Percentiles rank a stretch among this genome's conserved stretches.
Evolutionary conservation across 1,140 invertebrate genomes (phyloP).

Genomic region (Dufourea novaeangliae): DNA sequence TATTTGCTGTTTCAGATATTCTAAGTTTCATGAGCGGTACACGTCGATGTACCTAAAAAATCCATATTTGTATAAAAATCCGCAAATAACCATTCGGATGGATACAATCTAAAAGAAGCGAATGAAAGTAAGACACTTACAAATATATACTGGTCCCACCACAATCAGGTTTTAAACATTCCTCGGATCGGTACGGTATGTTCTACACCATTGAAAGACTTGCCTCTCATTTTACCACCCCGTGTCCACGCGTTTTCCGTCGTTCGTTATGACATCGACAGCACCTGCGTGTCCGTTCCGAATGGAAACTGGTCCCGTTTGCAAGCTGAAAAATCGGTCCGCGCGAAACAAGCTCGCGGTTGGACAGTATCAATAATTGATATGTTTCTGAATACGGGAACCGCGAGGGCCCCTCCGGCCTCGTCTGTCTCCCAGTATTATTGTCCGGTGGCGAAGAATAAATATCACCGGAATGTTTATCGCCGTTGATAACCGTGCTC

Average conservation of each 20-base stretch:
- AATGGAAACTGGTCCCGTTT: background rate
- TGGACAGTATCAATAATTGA: conserved; percentile 2
- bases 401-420: background rate
- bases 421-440: background rate
- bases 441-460: background rate
- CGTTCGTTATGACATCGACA: background rate
- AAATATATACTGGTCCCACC: no score
- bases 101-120: no score
- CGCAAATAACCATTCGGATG: no score
- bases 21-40: no score
- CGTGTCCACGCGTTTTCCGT: background rate
- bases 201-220: conserved; percentile 7
- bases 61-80: no score
- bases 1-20: no score
- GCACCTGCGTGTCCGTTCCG: background rate
- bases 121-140: no score
- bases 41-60: no score
- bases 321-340: background rate
- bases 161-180: no score
- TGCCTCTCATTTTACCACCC: background rate
- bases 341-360: background rate
- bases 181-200: no score
- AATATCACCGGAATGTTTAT: conserved; percentile 1
- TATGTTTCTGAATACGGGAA: background rate
- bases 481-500: background rate